Base-by-base conservation (phyloP, 35 echinoderm and acorn worm species). In the Ophiothrix spiculata region DNA sequence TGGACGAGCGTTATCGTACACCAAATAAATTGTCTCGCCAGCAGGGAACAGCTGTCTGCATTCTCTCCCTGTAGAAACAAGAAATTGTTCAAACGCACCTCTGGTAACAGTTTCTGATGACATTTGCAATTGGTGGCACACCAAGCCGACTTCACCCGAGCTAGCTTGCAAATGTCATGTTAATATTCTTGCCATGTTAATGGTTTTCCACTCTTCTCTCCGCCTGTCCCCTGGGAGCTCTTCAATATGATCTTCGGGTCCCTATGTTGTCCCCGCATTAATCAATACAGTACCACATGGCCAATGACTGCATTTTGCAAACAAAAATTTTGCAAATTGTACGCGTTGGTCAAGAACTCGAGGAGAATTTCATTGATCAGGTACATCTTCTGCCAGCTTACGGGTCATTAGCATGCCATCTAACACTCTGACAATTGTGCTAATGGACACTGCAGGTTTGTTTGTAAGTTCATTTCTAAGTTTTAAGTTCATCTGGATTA, bases 51-150 rank as follows among this genome's bases (percentile, higher is more conserved):
- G 23, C 16, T 32, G 35, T 17, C 77, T 32, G 77, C 77, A 88
- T 56, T 80, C 76, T 16, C 14, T 25, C 25, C 49, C 41, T 29
- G 77, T 88, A 19, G 36, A 75, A 1, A 46, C 75, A 0, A 87
- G 85, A 76, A 87, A 80, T 12, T 80, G 39, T 76, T 87, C 40
- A 29, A 87, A 79, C 0, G 28, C 46, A 25, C 33, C 76, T 64
- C 76, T 77, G 1, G 75, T 78, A 4, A 79, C 35, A 39, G 85
- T 87, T 34, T 36, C 76, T 36, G 78, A 81, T 63, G 86, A 69
- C 21, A 73, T 84, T n/a, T n/a, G n/a, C n/a, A n/a, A n/a, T 21
- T 56, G 49, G 54, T 88, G 86, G 54, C 56, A 32, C 12, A 88
- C 86, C 0, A 88, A 35, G 23, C 83, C 63, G 42, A 85, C 35